Percentiles rank a stretch among this genome's conserved stretches.
phyloP scores from a whole-genome alignment of 2,888 invertebrate species.

The Fabriciana adippe region DNA sequence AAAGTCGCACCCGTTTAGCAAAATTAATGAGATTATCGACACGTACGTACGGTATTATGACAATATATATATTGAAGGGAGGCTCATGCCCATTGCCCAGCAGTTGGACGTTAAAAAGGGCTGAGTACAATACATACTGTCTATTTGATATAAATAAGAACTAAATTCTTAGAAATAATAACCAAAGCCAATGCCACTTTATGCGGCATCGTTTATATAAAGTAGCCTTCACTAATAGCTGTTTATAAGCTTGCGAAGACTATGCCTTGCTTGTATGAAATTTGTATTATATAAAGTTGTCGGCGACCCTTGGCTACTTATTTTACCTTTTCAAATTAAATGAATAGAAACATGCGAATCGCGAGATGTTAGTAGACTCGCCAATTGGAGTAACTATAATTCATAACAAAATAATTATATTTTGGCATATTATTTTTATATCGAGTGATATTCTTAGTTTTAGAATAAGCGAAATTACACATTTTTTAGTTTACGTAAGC shows the following conservation, averaged over 20 bases:
- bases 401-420: not conserved
- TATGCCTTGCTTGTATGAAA: not conserved
- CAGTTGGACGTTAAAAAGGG: no score
- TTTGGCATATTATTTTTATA: no score
- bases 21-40: no score
- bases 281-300: slow-evolving; percentile 6
- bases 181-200: slow-evolving; percentile 15
- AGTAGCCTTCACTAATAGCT: slow-evolving; percentile 1
- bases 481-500: no score
- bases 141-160: not conserved
- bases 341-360: slow-evolving; percentile 5
- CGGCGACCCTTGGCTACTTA: not conserved
- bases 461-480: no score
- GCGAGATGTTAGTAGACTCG: not conserved
- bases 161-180: slow-evolving; percentile 13
- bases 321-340: not conserved
- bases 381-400: not conserved
- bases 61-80: no score
- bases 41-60: no score
- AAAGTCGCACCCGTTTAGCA: no score
- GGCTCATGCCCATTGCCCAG: no score
- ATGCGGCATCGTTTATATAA: slow-evolving; percentile 1
- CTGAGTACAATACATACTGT: slow-evolving; percentile 1
- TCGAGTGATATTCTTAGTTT: no score
- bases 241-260: not conserved